Evolutionary conservation across 2,113 vertebrate genomes (phyloP).

Genomic region (Gavia stellata): DNA sequence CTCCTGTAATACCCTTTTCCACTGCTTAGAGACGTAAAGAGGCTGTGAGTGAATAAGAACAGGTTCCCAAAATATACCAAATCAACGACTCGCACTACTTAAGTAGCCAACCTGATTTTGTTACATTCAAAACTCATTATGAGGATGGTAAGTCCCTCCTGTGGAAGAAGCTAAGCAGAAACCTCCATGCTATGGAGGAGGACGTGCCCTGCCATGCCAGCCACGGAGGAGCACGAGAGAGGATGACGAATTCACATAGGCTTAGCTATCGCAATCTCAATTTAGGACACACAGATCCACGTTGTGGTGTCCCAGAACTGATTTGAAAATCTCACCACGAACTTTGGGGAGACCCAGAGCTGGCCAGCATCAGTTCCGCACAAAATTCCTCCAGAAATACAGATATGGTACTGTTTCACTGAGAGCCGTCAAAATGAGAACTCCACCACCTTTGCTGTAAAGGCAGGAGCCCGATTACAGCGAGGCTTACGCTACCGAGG

Average conservation of each 20-base stretch:
- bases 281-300: background rate
- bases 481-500: background rate
- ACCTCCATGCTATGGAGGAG: background rate
- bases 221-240: background rate
- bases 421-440: background rate
- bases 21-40: background rate
- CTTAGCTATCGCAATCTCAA: background rate
- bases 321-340: background rate
- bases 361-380: background rate
- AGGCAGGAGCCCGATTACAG: background rate
- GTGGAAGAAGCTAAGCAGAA: background rate
- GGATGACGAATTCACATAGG: accelerated
- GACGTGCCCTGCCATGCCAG: background rate
- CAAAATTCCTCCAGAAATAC: background rate
- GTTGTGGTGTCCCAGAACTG: background rate
- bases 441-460: background rate
- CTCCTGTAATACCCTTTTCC: background rate
- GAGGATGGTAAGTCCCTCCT: background rate
- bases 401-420: background rate
- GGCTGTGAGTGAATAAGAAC: background rate
- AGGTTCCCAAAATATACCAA: background rate
- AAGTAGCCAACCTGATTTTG: background rate
- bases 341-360: background rate
- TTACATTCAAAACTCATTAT: background rate
- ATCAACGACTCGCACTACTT: background rate